Evolutionary conservation across 35 echinoderm and acorn worm species (phyloP).

Genomic region (Chiridota heheva): DNA sequence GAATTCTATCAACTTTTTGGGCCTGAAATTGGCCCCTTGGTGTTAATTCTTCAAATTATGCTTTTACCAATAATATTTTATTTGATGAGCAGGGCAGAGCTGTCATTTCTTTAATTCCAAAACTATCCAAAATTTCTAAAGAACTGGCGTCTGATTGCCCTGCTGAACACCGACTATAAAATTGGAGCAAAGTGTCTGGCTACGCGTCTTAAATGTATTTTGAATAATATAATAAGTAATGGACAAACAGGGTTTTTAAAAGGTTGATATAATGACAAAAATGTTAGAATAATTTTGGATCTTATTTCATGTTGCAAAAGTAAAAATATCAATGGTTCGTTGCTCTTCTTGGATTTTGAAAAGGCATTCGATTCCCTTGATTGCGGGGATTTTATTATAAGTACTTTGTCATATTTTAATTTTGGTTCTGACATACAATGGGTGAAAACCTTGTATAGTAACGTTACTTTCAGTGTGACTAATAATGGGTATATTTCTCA

Average conservation of each 20-base stretch:
- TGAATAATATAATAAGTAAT: neutral
- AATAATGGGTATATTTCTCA: no score
- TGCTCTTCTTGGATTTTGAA: no score
- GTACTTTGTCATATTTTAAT: no score
- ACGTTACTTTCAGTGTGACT: no score
- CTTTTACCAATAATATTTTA: neutral
- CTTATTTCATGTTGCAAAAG: no score
- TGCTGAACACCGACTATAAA: constrained; percentile 43
- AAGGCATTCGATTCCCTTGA: no score
- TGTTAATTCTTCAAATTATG: constrained; percentile 16
- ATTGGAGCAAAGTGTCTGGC: constrained; percentile 23
- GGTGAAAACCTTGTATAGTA: no score
- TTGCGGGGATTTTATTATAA: no score
- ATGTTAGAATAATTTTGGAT: constrained; percentile 25
- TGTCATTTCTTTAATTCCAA: constrained; percentile 23
- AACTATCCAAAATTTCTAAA: constrained; percentile 19
- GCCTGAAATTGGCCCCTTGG: neutral
- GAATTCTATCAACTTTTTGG: no score
- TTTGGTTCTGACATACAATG: no score
- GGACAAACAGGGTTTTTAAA: constrained; percentile 33
- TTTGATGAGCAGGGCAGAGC: constrained; percentile 16
- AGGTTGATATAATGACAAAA: constrained; percentile 1
- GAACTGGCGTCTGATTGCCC: constrained; percentile 30
- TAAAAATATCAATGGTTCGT: no score
- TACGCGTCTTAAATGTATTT: constrained; percentile 2